Evolutionary conservation across 2,888 invertebrate species (phyloP), one percentile per base, ranked within the genome.

Genomic region (Brachypalpus laphriformis): DNA sequence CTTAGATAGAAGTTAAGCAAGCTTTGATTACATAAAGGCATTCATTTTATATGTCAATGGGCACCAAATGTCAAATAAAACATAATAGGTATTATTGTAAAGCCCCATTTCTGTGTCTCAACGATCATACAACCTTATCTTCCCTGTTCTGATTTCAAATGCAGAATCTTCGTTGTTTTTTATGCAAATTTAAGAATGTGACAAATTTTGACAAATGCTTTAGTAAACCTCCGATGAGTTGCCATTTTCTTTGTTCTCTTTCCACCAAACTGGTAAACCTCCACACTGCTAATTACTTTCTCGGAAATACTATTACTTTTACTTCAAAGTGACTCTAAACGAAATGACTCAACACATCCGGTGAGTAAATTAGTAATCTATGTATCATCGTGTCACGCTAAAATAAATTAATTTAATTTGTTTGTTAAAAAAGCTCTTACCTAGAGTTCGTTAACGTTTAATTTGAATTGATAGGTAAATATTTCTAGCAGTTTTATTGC

Each of bases 261-360:
- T 22, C 11, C 9, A 6, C 16, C 16, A 49, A 14, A 9, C 20
- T 9, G n/a, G n/a, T n/a, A n/a, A n/a, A 9, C 3, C 2, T 34
- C 20, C 20, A 37, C 9, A 14, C 2, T 31, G n/a, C 16, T 0
- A 25, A 6, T 34, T 11, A 5, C 0, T 42, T 66, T 47, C 49
- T 8, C 9, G 28, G 66, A 28, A 75, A 66, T 66, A 34, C 54
- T 4, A 45, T 61, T 2, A 22, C 14, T 61, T 31, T 22, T 16
- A 31, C 31, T 49, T 4, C 6, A 47, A 28, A 16, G 25, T 34
- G 31, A n/a, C 22, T 34, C 34, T 20, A 8, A 56, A 65, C 5
- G 18, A 25, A 14, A 34, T 57, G 70, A 74, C 11, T 70, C 78
- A 80, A 9, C 3, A 40, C 37, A 65, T 83, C 83, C 83, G 83